A percentile compares a stretch with the other conserved stretches of the same genome.
These are phyloP conservation scores for Lagorchestes hirsutus DNA, from an alignment of 2,797 vertebrate genomes.

Conservation along the genomic window DNA sequence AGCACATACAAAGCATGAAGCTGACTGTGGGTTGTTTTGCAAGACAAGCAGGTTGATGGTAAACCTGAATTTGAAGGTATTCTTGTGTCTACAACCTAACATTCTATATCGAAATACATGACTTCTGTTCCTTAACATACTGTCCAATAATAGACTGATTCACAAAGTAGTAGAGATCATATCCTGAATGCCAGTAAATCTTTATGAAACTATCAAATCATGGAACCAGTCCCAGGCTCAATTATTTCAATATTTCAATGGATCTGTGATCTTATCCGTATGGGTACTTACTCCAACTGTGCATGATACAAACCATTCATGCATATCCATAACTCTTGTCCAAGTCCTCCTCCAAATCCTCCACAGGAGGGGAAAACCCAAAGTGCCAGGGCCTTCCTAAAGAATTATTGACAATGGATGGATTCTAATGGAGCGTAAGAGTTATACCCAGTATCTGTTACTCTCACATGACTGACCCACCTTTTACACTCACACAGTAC, in stretches of 20 bases:
- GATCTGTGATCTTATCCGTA: neutral
- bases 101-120: neutral
- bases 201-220: neutral
- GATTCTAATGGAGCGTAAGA: neutral
- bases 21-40: conserved; percentile 27
- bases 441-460: neutral
- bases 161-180: neutral
- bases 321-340: neutral
- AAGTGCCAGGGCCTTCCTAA: neutral
- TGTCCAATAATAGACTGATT: neutral
- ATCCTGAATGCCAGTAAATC: neutral
- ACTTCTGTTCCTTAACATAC: neutral
- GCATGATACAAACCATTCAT: neutral
- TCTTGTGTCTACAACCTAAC: conserved; percentile 19
- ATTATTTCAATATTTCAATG: neutral
- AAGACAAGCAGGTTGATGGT: neutral
- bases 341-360: neutral
- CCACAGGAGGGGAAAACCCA: neutral
- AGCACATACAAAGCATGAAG: neutral
- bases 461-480: neutral
- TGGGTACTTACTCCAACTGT: neutral
- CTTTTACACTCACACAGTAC: neutral
- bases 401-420: neutral
- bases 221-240: neutral
- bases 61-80: conserved; percentile 47